Base-by-base conservation (phyloP, 2,113 vertebrate species). In the Dendrocopos noguchii region DNA sequence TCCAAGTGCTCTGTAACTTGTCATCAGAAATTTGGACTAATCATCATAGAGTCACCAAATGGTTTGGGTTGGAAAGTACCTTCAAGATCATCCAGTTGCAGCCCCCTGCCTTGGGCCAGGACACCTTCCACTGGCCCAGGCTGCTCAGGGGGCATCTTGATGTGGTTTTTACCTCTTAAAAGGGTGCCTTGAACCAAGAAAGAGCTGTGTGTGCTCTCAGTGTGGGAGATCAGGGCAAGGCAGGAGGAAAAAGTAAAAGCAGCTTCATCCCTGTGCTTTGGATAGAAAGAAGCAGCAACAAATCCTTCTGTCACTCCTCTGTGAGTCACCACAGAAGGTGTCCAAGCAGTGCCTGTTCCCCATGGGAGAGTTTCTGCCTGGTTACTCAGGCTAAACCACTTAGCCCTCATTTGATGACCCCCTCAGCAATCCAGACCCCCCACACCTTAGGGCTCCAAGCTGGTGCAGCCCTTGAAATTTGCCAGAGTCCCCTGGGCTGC, bases 401-500 rank as follows among this genome's bases (percentile, higher is more conserved):
- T 88, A 93, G 91, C 80, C 91, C 63, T 66, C 75, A 52, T 68
- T 94, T 94, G 90, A 91, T 95, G 89, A 94, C 90, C 94, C 81
- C 91, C 88, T 95, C 86, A 96, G 79, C 84, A 71, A 85, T 68
- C 75, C 36, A 94, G 68, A 17, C 6, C 70, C 70, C 74, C 53
- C 53, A 4, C 39, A 61, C 34, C 87, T 90, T 75, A 68, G 70
- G 82, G 65, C 78, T 94, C 84, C 66, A 46, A 68, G 82, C 46
- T 17, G 13, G 71, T 86, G 82, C 10, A 61, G 91, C 87, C 73
- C 85, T 90, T 93, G 93, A 91, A 91, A 87, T 88, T 95, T 95
- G 91, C 94, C 94, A 93, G 93, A 92, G 90, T 93, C 95, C 96
- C 88, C 95, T 70, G 82, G 94, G 61, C 87, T 91, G 90, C 65